Conservation (phyloP, 2,888 invertebrate genomes). For the Cephalotes varians region DNA sequence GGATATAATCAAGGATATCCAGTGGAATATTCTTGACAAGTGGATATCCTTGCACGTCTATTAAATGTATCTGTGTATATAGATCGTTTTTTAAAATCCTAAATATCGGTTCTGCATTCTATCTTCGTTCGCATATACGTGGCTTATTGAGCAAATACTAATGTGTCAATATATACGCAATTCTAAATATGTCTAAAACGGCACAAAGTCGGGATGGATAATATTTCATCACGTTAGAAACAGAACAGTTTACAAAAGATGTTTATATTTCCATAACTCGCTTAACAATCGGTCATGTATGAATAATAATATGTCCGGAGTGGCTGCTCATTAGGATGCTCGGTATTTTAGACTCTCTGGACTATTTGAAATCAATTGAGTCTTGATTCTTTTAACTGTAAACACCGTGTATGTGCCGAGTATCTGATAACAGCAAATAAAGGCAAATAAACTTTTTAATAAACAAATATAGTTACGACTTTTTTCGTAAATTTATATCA, state of each 20-base stretch:
- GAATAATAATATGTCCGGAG: conserved; percentile 24
- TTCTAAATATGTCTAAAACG: neutral
- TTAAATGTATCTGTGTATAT: neutral
- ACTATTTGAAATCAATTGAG: neutral
- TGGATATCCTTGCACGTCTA: neutral
- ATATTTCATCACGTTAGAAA: neutral
- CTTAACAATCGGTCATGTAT: conserved; percentile 3
- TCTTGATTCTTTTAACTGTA: neutral
- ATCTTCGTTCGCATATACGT: too few species aligned
- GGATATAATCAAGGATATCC: neutral
- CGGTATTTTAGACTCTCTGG: neutral
- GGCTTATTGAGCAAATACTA: neutral
- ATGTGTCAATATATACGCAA: neutral
- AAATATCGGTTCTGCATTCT: neutral
- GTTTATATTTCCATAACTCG: neutral
- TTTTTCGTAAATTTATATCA: neutral
- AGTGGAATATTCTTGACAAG: neutral
- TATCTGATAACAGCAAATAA: neutral
- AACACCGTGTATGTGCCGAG: neutral
- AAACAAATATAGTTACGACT: neutral
- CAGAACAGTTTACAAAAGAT: neutral
- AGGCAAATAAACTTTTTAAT: conserved; percentile 7
- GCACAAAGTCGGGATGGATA: conserved; percentile 16
- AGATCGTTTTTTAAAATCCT: neutral
- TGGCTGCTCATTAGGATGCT: conserved; percentile 21